These are phyloP conservation scores for Drosophila malerkotliana DNA, from an alignment of 1,140 invertebrate species.

Conservation along the genomic window DNA sequence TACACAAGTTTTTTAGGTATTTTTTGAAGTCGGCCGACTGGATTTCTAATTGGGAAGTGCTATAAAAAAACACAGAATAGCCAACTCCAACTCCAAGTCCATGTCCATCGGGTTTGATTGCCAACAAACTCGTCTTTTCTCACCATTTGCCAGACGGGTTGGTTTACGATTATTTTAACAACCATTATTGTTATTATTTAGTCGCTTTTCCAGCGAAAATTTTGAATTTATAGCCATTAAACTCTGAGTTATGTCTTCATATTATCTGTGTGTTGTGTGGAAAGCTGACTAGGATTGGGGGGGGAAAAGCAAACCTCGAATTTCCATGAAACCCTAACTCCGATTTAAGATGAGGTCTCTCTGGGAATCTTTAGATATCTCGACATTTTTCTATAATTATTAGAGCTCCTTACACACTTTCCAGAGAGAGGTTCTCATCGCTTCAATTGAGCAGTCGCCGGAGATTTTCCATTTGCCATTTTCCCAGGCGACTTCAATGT, in stretches of 20 bases:
- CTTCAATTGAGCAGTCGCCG: slow-evolving; percentile 62
- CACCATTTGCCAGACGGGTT: slow-evolving; percentile 47
- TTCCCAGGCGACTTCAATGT: slow-evolving; percentile 58
- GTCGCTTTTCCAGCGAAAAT: slow-evolving; percentile 60
- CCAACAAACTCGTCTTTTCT: slow-evolving; percentile 51
- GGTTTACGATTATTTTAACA: slow-evolving; percentile 46
- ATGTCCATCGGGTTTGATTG: slow-evolving; percentile 64
- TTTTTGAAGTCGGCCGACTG: slow-evolving; percentile 61
- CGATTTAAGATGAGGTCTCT: no score
- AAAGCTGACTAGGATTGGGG: not conserved
- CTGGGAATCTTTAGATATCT: not conserved
- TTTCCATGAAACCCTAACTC: no score
- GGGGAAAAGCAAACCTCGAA: not conserved
- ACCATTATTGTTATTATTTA: slow-evolving; percentile 35
- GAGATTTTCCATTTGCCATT: slow-evolving; percentile 52
- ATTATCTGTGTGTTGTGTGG: slow-evolving; percentile 19
- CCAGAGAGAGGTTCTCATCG: slow-evolving; percentile 33
- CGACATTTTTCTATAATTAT: slow-evolving; percentile 22
- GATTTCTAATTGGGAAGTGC: slow-evolving; percentile 65
- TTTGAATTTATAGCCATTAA: slow-evolving; percentile 64
- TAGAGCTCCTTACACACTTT: slow-evolving; percentile 22
- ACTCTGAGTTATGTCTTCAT: slow-evolving; percentile 60
- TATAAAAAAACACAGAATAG: slow-evolving; percentile 38
- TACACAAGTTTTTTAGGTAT: slow-evolving; percentile 53
- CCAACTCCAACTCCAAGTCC: not conserved